Evolutionary conservation across 2,888 invertebrate genomes (phyloP).

Genomic region (Noctua comes): DNA sequence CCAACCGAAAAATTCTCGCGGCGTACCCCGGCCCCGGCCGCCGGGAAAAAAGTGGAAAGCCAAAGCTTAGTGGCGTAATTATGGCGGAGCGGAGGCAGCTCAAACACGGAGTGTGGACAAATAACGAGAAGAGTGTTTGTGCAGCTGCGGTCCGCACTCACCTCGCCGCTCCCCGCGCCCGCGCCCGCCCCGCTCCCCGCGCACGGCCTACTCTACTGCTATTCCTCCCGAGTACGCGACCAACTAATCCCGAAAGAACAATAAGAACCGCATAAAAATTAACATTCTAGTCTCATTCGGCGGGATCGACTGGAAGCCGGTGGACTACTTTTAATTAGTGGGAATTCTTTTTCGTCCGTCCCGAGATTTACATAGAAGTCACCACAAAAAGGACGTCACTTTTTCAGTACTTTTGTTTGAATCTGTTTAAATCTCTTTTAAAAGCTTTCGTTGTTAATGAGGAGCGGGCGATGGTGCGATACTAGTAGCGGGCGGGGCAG

Average conservation of each 20-base stretch:
- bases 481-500: slow-evolving; percentile 68
- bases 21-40: slow-evolving; percentile 66
- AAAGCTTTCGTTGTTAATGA: slow-evolving; percentile 87
- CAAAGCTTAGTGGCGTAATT: slow-evolving; percentile 84
- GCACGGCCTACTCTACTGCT: slow-evolving; percentile 66
- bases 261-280: slow-evolving; percentile 79
- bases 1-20: slow-evolving; percentile 75
- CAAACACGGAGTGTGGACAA: slow-evolving; percentile 83
- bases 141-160: slow-evolving; percentile 78
- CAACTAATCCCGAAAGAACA: slow-evolving; percentile 77
- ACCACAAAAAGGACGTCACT: slow-evolving; percentile 86
- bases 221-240: slow-evolving; percentile 73
- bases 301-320: slow-evolving; percentile 76
- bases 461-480: slow-evolving; percentile 79
- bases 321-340: slow-evolving; percentile 86
- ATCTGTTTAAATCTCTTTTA: slow-evolving; percentile 87
- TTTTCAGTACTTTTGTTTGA: slow-evolving; percentile 87
- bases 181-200: slow-evolving; percentile 57
- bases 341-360: slow-evolving; percentile 81
- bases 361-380: slow-evolving; percentile 87
- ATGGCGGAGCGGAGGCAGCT: slow-evolving; percentile 79
- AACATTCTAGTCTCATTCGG: slow-evolving; percentile 81
- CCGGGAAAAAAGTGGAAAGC: slow-evolving; percentile 78
- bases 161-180: slow-evolving; percentile 61
- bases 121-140: slow-evolving; percentile 85